Conservation (phyloP, 2,888 invertebrate species). For the Ctenicera cuprea region DNA sequence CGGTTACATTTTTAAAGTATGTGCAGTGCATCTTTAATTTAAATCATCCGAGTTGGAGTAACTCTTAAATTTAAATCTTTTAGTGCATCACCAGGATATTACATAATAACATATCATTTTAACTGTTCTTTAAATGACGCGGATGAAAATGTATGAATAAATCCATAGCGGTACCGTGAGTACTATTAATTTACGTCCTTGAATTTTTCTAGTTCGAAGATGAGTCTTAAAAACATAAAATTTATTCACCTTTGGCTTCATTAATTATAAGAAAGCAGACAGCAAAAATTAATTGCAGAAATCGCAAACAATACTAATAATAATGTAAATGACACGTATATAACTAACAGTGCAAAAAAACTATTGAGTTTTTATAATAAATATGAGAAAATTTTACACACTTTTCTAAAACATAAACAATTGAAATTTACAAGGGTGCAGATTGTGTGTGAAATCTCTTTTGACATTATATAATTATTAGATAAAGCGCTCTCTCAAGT, state of each 20-base stretch:
- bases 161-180: conserved; percentile 32
- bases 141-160: conserved; percentile 8
- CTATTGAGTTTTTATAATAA: conserved; percentile 1
- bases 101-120: neutral
- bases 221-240: neutral
- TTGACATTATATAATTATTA: conserved; percentile 46
- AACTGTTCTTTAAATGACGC: conserved; percentile 18
- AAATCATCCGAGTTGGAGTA: too few relatives aligned
- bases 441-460: conserved; percentile 28
- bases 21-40: conserved; percentile 10
- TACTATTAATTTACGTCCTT: conserved; percentile 7
- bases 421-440: conserved; percentile 21
- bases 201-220: neutral
- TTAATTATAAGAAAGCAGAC: neutral
- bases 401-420: conserved; percentile 16
- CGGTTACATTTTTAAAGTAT: neutral
- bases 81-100: conserved; percentile 24
- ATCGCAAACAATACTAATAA: neutral
- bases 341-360: neutral
- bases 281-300: neutral
- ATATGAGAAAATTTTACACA: conserved; percentile 8
- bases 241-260: neutral
- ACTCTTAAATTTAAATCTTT: neutral
- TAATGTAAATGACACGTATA: neutral
- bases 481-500: conserved; percentile 46